phyloP scores from a whole-genome alignment of 1,140 invertebrate species.

The Ylistrum balloti region DNA sequence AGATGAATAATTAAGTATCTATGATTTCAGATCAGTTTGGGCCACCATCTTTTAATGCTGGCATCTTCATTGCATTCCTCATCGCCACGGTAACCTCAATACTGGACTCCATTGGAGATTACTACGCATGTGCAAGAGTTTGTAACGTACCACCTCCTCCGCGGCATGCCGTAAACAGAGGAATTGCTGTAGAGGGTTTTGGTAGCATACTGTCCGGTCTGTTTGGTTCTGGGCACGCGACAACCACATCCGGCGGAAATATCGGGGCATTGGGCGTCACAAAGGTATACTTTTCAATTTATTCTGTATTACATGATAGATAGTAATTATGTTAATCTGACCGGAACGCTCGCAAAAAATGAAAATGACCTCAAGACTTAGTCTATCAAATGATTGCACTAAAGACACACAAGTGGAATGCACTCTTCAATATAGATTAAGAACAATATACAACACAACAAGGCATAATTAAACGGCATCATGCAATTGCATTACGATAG shows the following conservation, averaged over 20 bases:
- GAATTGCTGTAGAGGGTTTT: conserved; percentile 91
- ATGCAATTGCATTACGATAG: too few species aligned
- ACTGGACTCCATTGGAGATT: conserved; percentile 80
- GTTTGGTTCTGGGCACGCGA: conserved; percentile 91
- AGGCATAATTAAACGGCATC: too few species aligned
- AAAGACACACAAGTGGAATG: too few species aligned
- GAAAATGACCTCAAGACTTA: too few species aligned
- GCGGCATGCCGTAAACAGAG: conserved; percentile 72
- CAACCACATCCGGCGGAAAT: conserved; percentile 92
- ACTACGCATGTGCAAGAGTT: conserved; percentile 71
- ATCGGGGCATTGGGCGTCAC: conserved; percentile 91
- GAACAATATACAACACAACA: too few species aligned
- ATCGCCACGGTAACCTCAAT: conserved; percentile 73
- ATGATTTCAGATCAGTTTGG: conserved; percentile 73
- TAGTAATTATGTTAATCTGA: too few species aligned
- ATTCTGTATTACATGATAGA: too few species aligned
- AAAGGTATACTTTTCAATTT: conserved; percentile 74
- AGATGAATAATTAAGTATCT: background rate
- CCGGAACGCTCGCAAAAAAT: too few species aligned
- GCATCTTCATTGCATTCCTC: conserved; percentile 71
- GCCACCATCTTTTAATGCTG: conserved; percentile 66
- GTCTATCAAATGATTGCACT: too few species aligned
- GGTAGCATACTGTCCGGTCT: conserved; percentile 91
- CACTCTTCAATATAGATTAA: too few species aligned
- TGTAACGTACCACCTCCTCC: conserved; percentile 73